phyloP scores from a whole-genome alignment of 2,797 vertebrate genomes.

The Knipowitschia caucasica region DNA sequence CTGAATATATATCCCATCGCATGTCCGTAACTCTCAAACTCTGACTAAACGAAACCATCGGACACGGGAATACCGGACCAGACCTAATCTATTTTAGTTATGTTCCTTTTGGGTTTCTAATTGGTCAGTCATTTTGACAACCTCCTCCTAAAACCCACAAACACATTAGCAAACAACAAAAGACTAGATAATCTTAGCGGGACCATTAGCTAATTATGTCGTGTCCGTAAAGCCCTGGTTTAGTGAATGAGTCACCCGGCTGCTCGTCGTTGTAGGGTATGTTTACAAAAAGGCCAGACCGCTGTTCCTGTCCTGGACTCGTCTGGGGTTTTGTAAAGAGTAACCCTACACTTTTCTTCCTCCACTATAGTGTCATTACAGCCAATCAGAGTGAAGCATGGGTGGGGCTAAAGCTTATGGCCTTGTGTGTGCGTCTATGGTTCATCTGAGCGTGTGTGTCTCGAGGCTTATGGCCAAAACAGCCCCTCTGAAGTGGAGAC shows the following conservation, averaged over 20 bases:
- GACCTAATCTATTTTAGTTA: neutral
- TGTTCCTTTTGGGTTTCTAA: neutral
- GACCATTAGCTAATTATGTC: conserved; percentile 23
- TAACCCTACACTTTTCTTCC: conserved; percentile 52
- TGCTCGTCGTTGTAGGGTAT: conserved; percentile 24
- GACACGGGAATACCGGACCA: neutral
- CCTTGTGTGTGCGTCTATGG: conserved; percentile 25
- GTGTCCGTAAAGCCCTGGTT: conserved; percentile 19
- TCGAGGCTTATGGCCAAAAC: conserved; percentile 60
- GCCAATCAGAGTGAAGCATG: conserved; percentile 42
- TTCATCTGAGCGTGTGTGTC: conserved; percentile 33
- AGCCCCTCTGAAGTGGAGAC: conserved; percentile 56
- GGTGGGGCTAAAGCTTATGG: conserved; percentile 44
- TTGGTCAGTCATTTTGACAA: conserved; percentile 1
- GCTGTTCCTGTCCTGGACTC: conserved; percentile 29
- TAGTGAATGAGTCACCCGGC: conserved; percentile 38
- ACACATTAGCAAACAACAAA: conserved; percentile 3
- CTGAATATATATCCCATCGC: no score
- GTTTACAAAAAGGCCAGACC: conserved; percentile 47
- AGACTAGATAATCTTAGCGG: conserved; percentile 13
- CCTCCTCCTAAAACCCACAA: neutral
- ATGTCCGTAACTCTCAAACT: no score
- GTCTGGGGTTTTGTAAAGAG: conserved; percentile 31
- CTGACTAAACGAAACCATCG: neutral
- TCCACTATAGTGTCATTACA: conserved; percentile 44